Percentiles rank a stretch among this genome's conserved stretches.
These are phyloP conservation scores for Pocillopora verrucosa DNA, from an alignment of 64 coral and sea anemone species.

Conservation along the genomic window DNA sequence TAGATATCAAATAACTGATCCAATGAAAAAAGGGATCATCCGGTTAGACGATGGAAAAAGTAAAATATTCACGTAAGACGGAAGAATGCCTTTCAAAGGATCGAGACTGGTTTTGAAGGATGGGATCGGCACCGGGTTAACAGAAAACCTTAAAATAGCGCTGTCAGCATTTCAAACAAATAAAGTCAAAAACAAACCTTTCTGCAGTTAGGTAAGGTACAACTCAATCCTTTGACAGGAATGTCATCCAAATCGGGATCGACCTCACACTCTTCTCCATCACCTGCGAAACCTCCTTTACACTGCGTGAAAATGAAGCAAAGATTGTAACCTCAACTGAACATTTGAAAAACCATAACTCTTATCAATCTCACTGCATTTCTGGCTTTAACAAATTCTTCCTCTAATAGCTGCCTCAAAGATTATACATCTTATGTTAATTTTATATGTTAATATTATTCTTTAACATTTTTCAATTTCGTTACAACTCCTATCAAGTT, in stretches of 20 bases:
- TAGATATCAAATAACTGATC: background rate
- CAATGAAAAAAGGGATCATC: background rate
- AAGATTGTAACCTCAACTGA: background rate
- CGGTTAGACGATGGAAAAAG: background rate
- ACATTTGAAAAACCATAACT: background rate
- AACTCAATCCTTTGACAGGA: conserved; percentile 84
- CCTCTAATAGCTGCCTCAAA: no score
- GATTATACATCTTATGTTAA: no score
- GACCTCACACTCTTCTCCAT: conserved; percentile 78
- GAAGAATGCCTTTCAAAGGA: no score
- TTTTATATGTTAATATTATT: no score
- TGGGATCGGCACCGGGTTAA: no score
- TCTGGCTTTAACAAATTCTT: no score
- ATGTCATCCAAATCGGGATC: conserved; percentile 90
- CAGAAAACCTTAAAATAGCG: no score
- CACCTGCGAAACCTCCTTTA: conserved; percentile 86
- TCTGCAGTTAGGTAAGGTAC: conserved; percentile 73
- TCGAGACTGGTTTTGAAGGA: no score
- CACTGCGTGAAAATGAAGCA: conserved; percentile 42
- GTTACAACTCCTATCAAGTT: no score
- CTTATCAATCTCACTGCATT: no score
- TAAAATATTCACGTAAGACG: background rate
- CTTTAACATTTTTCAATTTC: no score
- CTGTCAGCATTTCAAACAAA: no score
- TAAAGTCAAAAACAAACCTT: conserved; percentile 43